phyloP scores from a whole-genome alignment of 2,113 vertebrate genomes.

The Acanthisitta chloris region DNA sequence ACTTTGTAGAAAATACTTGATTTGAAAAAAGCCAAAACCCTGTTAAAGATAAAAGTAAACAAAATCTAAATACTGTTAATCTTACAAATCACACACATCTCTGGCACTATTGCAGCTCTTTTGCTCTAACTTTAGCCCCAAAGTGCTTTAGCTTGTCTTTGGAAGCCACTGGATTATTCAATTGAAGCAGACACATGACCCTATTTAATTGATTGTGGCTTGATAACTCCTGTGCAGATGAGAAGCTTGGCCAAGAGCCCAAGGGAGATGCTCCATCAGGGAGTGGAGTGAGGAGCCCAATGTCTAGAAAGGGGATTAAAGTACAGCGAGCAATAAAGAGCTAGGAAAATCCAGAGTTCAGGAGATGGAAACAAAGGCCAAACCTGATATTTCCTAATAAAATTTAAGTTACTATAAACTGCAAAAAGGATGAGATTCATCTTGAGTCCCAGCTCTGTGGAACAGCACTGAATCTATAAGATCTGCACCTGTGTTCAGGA shows the following conservation, averaged over 20 bases:
- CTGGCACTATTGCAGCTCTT: neutral
- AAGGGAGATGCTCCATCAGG: neutral
- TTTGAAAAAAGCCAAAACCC: neutral
- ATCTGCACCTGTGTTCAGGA: neutral
- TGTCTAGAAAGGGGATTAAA: neutral
- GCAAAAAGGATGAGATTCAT: neutral
- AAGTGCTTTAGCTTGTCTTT: neutral
- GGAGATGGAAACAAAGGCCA: neutral
- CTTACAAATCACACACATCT: neutral
- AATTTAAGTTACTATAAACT: neutral
- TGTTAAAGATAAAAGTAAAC: conserved; percentile 29
- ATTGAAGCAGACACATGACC: neutral
- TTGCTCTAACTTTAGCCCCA: neutral
- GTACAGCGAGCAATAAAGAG: neutral
- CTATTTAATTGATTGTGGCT: neutral
- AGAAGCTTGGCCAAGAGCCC: neutral
- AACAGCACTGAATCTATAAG: neutral
- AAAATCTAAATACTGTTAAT: neutral
- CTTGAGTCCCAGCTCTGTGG: neutral
- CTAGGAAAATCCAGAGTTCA: neutral
- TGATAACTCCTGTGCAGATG: neutral
- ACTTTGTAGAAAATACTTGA: conserved; percentile 1
- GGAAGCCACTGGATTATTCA: neutral
- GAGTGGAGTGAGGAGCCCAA: neutral
- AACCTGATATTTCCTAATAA: neutral